These are phyloP conservation scores for Arizona elegans DNA, from an alignment of 2,113 vertebrate species.

Conservation along the genomic window DNA sequence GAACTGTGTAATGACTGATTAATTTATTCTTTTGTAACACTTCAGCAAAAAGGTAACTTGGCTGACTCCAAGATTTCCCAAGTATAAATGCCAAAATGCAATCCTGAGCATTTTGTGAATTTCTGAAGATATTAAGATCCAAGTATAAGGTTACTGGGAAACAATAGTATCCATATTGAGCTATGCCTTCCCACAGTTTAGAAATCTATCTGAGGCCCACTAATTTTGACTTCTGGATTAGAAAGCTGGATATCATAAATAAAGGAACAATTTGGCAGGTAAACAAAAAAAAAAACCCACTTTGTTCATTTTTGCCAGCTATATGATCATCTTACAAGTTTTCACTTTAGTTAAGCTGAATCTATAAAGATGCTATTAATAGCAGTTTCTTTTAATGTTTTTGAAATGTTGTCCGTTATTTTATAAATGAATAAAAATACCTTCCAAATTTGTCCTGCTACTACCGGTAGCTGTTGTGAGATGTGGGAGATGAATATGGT, in stretches of 20 bases:
- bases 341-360: slow-evolving; percentile 23
- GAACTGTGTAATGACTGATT: slow-evolving; percentile 22
- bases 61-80: slow-evolving; percentile 57
- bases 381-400: not conserved
- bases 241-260: slow-evolving; percentile 67
- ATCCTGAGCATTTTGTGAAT: slow-evolving; percentile 62
- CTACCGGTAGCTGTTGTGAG: not conserved
- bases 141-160: slow-evolving; percentile 68
- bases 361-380: slow-evolving; percentile 10
- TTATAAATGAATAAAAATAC: not conserved
- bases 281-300: slow-evolving; percentile 39
- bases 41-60: slow-evolving; percentile 50
- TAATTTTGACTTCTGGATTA: slow-evolving; percentile 72
- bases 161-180: slow-evolving; percentile 71
- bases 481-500: not conserved
- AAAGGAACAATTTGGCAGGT: slow-evolving; percentile 66
- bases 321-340: slow-evolving; percentile 24
- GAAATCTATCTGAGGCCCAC: slow-evolving; percentile 64
- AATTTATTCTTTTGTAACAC: slow-evolving; percentile 39
- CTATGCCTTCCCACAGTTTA: slow-evolving; percentile 70
- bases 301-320: slow-evolving; percentile 29
- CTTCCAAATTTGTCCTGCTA: not conserved
- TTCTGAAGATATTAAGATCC: slow-evolving; percentile 64
- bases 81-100: slow-evolving; percentile 46
- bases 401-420: not conserved